Percentiles rank a stretch among this genome's conserved stretches.
Evolutionary conservation across 2,797 vertebrate species (phyloP).

Genomic region (Tamandua tetradactyla): DNA sequence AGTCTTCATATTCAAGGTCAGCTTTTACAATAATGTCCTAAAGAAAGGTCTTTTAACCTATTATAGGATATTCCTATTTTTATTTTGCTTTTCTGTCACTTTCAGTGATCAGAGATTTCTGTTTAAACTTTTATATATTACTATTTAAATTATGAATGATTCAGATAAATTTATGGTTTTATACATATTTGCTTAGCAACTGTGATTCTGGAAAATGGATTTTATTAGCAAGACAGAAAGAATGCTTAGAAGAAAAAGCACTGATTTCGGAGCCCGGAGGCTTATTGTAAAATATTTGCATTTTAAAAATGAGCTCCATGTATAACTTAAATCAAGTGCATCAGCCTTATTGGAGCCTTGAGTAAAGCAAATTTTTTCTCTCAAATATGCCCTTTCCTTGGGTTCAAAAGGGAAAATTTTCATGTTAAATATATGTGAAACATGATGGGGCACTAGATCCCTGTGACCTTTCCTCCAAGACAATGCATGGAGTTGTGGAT

Average conservation of each 20-base stretch:
- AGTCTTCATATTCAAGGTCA: slow-evolving; percentile 5
- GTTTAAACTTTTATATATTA: slow-evolving; percentile 59
- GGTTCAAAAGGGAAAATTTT: slow-evolving; percentile 35
- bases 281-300: slow-evolving; percentile 44
- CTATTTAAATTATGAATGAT: slow-evolving; percentile 69
- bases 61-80: slow-evolving; percentile 60
- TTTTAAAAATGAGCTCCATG: slow-evolving; percentile 57
- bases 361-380: slow-evolving; percentile 45
- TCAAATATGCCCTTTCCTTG: background rate
- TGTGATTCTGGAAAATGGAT: slow-evolving; percentile 53
- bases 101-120: slow-evolving; percentile 59
- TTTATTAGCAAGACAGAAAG: slow-evolving; percentile 64
- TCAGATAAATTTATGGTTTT: slow-evolving; percentile 53
- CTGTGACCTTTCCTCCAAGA: background rate
- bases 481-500: background rate
- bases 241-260: slow-evolving; percentile 57
- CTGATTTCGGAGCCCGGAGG: slow-evolving; percentile 32
- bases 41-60: slow-evolving; percentile 39
- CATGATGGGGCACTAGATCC: background rate
- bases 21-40: slow-evolving; percentile 42
- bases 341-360: background rate
- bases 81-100: slow-evolving; percentile 62
- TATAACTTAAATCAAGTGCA: slow-evolving; percentile 55
- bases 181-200: slow-evolving; percentile 51
- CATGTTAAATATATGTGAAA: slow-evolving; percentile 31